phyloP scores from a whole-genome alignment of 2,113 vertebrate species.

The Proteles cristata region DNA sequence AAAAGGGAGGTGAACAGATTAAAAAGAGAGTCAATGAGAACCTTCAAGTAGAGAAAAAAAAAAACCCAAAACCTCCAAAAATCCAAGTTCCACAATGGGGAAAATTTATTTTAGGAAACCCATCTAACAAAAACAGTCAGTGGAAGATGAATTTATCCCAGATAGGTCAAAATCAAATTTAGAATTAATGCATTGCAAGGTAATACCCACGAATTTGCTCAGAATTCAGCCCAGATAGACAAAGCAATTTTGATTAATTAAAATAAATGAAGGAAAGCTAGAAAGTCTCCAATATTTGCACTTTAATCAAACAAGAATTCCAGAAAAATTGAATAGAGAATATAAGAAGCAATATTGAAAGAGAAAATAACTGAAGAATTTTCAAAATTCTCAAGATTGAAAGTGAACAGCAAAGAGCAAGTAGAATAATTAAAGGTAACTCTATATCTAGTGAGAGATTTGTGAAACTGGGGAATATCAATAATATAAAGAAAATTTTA shows the following conservation, averaged over 20 bases:
- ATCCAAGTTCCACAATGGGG: neutral
- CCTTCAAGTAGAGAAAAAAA: neutral
- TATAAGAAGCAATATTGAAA: neutral
- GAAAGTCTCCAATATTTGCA: neutral
- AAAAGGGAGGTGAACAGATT: neutral
- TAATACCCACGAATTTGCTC: neutral
- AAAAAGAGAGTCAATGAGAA: neutral
- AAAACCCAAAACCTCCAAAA: neutral
- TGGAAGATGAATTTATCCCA: neutral
- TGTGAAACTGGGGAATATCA: neutral
- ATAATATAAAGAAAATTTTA: neutral
- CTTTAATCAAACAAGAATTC: neutral
- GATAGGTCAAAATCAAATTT: neutral
- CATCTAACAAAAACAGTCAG: neutral
- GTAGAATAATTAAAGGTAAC: neutral
- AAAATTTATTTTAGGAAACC: neutral
- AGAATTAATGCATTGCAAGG: neutral
- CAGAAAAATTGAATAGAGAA: neutral
- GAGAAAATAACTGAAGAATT: neutral
- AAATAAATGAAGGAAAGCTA: neutral
- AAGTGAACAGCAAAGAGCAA: neutral
- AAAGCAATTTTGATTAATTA: neutral
- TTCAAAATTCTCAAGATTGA: neutral
- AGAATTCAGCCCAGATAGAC: neutral
- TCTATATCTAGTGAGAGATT: neutral